Conservation (phyloP, 2,888 invertebrate species). For the Itoplectis maculator region DNA sequence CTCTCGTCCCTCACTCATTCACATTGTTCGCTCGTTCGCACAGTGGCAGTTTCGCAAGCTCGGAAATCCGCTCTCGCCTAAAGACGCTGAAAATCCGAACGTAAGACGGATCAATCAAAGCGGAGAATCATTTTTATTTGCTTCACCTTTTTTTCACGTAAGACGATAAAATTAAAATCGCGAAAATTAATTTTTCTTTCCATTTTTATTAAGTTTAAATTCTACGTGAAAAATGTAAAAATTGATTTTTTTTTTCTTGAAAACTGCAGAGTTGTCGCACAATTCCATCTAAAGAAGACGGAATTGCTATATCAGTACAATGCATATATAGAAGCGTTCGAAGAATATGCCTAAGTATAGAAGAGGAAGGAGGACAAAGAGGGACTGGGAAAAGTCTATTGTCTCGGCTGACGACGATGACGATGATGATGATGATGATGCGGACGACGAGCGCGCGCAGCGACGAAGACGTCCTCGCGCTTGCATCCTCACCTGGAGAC, state of each 20-base stretch:
- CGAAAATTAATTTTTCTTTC: too few relatives aligned
- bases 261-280: too few relatives aligned
- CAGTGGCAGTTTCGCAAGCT: slow-evolving; percentile 72
- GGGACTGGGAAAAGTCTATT: slow-evolving; percentile 60
- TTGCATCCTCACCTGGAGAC: slow-evolving; percentile 43
- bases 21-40: slow-evolving; percentile 51
- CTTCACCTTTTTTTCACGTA: too few relatives aligned
- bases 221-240: too few relatives aligned
- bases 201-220: too few relatives aligned
- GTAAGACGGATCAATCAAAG: background rate
- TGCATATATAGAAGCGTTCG: background rate
- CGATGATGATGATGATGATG: slow-evolving; percentile 46
- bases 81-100: slow-evolving; percentile 1
- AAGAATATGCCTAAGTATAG: slow-evolving; percentile 26
- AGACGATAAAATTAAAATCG: too few relatives aligned
- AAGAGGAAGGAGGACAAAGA: slow-evolving; percentile 13
- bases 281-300: too few relatives aligned
- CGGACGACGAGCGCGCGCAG: slow-evolving; percentile 51
- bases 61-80: slow-evolving; percentile 71
- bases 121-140: background rate
- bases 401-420: slow-evolving; percentile 46
- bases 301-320: too few relatives aligned
- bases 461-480: slow-evolving; percentile 44
- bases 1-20: slow-evolving; percentile 51
- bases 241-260: too few relatives aligned